These are phyloP conservation scores for Cynocephalus volans DNA, from an alignment of 2,113 vertebrate genomes.

Conservation along the genomic window DNA sequence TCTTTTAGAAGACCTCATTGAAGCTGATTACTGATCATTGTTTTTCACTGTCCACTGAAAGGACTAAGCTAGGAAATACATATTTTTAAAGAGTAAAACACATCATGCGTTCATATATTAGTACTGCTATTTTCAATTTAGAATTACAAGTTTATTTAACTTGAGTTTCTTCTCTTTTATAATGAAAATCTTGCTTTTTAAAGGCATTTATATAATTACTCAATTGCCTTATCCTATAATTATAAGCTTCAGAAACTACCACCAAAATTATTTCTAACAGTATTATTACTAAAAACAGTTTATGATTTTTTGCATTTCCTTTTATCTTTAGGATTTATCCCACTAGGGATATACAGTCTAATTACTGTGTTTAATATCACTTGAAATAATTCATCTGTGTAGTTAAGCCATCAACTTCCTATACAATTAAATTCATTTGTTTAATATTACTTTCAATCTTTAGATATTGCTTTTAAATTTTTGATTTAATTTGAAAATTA, in stretches of 20 bases:
- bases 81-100: background rate
- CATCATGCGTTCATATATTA: background rate
- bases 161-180: background rate
- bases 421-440: background rate
- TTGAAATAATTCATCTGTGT: background rate
- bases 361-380: background rate
- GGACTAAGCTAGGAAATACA: background rate
- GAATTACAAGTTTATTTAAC: background rate
- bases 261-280: background rate
- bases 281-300: background rate
- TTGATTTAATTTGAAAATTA: conserved; percentile 4
- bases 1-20: conserved; percentile 1
- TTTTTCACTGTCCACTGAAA: background rate
- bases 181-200: conserved; percentile 24
- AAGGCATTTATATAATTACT: conserved; percentile 24
- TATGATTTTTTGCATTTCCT: background rate
- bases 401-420: conserved; percentile 15
- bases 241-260: background rate
- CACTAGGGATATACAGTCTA: background rate
- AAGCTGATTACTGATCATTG: background rate
- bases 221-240: background rate
- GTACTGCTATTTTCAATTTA: background rate
- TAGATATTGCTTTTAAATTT: background rate
- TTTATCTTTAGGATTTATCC: conserved; percentile 16
- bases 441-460: conserved; percentile 23